A percentile compares a stretch with the other conserved stretches of the same genome.
These are phyloP conservation scores for Saccopteryx leptura DNA, from an alignment of 2,113 vertebrate genomes.

Conservation along the genomic window DNA sequence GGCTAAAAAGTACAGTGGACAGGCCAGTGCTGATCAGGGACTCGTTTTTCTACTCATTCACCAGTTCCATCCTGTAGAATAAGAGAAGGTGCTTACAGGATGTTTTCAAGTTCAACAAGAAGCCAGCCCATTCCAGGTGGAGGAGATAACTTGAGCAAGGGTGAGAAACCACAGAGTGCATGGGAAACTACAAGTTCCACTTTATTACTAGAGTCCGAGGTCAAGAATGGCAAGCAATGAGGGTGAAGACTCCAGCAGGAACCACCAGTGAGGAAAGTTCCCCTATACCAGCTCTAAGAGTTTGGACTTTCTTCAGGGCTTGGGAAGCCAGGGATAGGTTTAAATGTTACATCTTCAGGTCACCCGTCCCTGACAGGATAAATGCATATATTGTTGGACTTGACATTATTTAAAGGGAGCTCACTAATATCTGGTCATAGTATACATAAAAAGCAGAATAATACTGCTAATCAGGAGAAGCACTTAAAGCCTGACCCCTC, in stretches of 20 bases:
- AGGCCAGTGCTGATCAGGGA: background rate
- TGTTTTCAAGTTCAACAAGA: background rate
- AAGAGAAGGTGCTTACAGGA: background rate
- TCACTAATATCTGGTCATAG: background rate
- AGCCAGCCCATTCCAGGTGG: background rate
- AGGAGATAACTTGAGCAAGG: background rate
- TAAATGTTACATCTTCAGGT: background rate
- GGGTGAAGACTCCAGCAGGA: background rate
- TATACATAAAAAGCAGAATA: conserved; percentile 2
- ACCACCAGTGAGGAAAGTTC: too few relatives aligned
- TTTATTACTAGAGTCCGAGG: background rate
- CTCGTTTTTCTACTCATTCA: background rate
- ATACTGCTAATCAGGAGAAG: background rate
- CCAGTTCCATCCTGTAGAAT: background rate
- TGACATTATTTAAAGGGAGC: background rate
- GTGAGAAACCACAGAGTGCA: background rate
- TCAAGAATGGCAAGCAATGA: background rate
- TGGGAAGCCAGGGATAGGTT: background rate
- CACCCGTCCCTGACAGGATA: background rate
- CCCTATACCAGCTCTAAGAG: background rate
- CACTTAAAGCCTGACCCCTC: background rate
- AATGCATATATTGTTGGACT: background rate
- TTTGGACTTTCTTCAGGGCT: background rate
- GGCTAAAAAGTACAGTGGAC: background rate
- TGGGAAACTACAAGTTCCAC: background rate